Percentiles rank a stretch among this genome's conserved stretches.
Conservation (phyloP, 2,797 vertebrate species). For the Epinephelus coioides region DNA sequence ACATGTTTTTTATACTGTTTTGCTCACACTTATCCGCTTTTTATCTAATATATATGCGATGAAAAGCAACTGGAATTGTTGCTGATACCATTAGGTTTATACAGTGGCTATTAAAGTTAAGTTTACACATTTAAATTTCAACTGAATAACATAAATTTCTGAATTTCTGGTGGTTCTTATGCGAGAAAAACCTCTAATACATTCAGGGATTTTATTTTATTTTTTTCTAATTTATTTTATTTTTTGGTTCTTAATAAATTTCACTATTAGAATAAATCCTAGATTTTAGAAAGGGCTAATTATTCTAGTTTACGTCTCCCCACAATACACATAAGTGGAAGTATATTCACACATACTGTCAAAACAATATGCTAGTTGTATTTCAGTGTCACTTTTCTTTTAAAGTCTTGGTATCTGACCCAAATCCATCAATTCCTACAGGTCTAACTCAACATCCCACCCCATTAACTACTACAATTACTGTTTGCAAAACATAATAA, state of each 20-base stretch:
- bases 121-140: conserved; percentile 15
- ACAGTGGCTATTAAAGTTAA: neutral
- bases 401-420: neutral
- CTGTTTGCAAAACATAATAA: conserved; percentile 47
- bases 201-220: too few species aligned
- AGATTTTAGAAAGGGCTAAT: neutral
- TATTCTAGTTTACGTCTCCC: neutral
- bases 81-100: neutral
- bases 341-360: neutral
- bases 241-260: too few species aligned
- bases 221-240: too few species aligned
- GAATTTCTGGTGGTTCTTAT: neutral
- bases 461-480: conserved; percentile 14
- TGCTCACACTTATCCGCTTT: neutral
- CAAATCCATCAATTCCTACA: conserved; percentile 23
- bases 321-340: neutral
- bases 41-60: neutral
- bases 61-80: neutral
- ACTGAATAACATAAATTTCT: neutral
- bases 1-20: neutral
- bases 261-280: too few species aligned
- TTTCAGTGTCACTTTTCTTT: conserved; percentile 2
- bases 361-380: conserved; percentile 1
- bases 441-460: conserved; percentile 11
- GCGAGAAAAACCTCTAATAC: neutral